Evolutionary conservation across 2,113 vertebrate genomes (phyloP), one percentile per base, ranked within the genome.

Genomic region (Platanista minor): DNA sequence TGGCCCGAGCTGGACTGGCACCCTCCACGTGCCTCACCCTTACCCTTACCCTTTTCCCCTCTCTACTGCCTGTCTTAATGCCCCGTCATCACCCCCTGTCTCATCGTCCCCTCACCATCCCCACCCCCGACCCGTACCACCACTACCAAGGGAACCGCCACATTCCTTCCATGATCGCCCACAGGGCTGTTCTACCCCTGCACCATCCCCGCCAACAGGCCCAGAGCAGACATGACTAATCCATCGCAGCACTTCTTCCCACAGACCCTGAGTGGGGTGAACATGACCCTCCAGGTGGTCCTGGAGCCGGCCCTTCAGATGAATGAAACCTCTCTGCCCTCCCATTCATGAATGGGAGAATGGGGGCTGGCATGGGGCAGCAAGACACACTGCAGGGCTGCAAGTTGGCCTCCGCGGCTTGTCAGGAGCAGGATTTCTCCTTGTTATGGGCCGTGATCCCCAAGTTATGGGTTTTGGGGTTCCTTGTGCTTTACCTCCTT

Each of bases 221-320:
- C 92, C 64, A 18, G 64, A 52, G 75, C 64, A 94, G 85, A 62
- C 41, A 0, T 52, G 92, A 72, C 33, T 62, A 62, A 72, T 52
- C 41, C 41, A 39, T 81, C 4, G 0, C 33, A 27, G 75, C 17
- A 29, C 91, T 57, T n/a, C 54, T 7, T 13, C 46, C 82, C 61
- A 31, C 36, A 23, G 72, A 78, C 31, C 31, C 61, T n/a, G 59
- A 66, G 29, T 17, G 15, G 13, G 29, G 15, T 18, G 36, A 43
- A 11, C 82, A 54, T 29, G 57, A 8, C 29, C 36, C 4, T 72
- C n/a, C 27, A 9, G 1, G 59, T 9, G 27, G 27, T 36, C 31
- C 43, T 66, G n/a, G 43, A 84, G 67, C 66, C 23, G 54, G 39
- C 64, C 21, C 14, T 81, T 39, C 57, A 78, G 72, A 13, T 64